phyloP scores from a whole-genome alignment of 2,888 invertebrate genomes.

The Endomychus coccineus region DNA sequence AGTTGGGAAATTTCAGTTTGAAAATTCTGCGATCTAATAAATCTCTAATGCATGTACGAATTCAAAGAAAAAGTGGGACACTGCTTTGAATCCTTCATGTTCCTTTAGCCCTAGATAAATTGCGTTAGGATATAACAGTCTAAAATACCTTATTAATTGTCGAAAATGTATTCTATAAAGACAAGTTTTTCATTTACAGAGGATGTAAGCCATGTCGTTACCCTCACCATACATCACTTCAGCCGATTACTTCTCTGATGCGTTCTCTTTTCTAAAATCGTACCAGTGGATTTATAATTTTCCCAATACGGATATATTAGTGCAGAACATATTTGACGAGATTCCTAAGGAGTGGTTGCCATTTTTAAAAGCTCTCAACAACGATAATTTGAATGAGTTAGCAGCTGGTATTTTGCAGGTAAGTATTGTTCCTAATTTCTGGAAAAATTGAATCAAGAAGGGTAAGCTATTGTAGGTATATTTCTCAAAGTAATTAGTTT shows the following conservation, averaged over 20 bases:
- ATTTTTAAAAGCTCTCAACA: constrained; percentile 41
- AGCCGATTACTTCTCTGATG: constrained; percentile 49
- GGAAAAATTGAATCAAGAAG: too few relatives aligned
- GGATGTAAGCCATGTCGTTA: constrained; percentile 35
- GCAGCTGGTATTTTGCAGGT: constrained; percentile 34
- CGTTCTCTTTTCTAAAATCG: constrained; percentile 50
- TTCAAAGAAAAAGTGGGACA: too few relatives aligned
- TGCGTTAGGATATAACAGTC: too few relatives aligned
- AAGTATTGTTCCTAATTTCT: too few relatives aligned
- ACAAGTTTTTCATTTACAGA: constrained; percentile 7
- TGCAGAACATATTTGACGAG: constrained; percentile 47
- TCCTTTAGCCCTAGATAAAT: too few relatives aligned
- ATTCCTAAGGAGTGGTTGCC: constrained; percentile 50
- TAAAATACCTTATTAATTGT: too few relatives aligned
- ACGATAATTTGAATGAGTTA: constrained; percentile 46
- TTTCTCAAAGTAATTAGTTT: too few relatives aligned
- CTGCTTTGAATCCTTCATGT: too few relatives aligned
- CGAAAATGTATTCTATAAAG: constrained; percentile 2
- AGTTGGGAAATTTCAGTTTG: too few relatives aligned
- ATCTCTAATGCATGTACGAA: too few relatives aligned
- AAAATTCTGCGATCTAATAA: too few relatives aligned
- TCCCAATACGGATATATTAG: constrained; percentile 59
- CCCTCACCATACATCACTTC: constrained; percentile 28
- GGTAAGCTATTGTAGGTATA: too few relatives aligned
- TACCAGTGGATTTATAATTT: constrained; percentile 57